These are phyloP conservation scores for Paratilapia polleni DNA, from an alignment of 2,113 vertebrate genomes.

Conservation along the genomic window DNA sequence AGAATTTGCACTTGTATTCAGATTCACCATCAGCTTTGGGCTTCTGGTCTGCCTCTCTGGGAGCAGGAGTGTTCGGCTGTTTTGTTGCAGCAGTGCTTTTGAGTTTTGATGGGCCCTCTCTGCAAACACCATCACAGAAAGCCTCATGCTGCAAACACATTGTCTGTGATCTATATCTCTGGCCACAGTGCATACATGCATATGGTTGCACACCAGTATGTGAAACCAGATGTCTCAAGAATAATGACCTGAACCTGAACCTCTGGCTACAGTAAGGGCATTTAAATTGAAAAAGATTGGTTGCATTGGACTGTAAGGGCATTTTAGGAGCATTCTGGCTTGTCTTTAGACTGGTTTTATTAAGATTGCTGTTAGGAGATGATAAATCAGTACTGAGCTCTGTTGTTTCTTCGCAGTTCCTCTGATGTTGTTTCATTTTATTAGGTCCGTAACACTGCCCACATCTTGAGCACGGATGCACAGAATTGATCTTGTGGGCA, in stretches of 20 bases:
- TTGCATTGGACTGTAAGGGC: constrained; percentile 16
- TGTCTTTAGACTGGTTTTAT: not conserved
- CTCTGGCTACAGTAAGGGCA: constrained; percentile 74
- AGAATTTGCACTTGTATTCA: constrained; percentile 80
- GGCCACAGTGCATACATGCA: constrained; percentile 71
- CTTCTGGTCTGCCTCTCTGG: constrained; percentile 5
- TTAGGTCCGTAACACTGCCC: constrained; percentile 68
- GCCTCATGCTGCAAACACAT: constrained; percentile 72
- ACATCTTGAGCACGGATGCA: constrained; percentile 73
- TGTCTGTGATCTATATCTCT: constrained; percentile 52
- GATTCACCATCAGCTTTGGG: constrained; percentile 17
- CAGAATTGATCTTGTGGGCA: constrained; percentile 66
- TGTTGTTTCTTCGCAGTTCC: not conserved
- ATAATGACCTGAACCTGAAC: constrained; percentile 69
- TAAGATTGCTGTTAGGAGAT: not conserved
- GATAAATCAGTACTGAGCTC: not conserved
- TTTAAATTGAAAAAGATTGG: constrained; percentile 33
- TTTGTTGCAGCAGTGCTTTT: constrained; percentile 11
- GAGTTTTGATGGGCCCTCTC: not conserved
- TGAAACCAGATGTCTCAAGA: constrained; percentile 69
- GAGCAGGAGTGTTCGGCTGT: not conserved
- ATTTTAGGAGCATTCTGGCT: not conserved
- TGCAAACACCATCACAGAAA: constrained; percentile 62
- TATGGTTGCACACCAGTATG: constrained; percentile 69
- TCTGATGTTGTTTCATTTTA: constrained; percentile 63